Evolutionary conservation across 2,888 invertebrate species (phyloP), one percentile per base, ranked within the genome.

Genomic region (Drosophila leonis): DNA sequence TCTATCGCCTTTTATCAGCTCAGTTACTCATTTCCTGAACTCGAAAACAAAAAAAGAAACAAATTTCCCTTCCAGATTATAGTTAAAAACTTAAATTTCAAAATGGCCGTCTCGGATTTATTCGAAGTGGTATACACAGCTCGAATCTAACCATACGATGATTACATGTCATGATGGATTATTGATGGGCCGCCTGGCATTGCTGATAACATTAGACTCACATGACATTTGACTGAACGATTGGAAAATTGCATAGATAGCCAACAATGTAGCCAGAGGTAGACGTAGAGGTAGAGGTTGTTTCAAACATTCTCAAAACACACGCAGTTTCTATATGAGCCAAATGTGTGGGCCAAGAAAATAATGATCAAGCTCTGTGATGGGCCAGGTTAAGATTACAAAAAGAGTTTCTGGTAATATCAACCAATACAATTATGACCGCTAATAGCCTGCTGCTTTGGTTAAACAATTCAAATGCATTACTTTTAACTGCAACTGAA

Each of bases 21-120:
- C 83, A 78, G 65, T 63, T 61, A 67, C 72, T 68, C 75, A 83
- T 83, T 88, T 78, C 75, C 81, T 75, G 78, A 69, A 63, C 39
- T 41, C 24, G 13, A 15, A 31, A 46, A 20, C 9, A 15, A 2
- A 15, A 2, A 15, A 33, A 39, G 18, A 12, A 62, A 37, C 27
- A 18, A 27, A 15, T 18, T 51, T 33, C 46, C 18, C 18, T 27
- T 44, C 46, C 20, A 59, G 61, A 79, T 75, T 75, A 79, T 63
- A 48, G 46, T 15, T 33, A 39, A 13, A 18, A 46, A 33, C 13
- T 68, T 31, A 0, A 60, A 31, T 61, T 49, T 12, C 52, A 76
- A 75, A 65, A 55, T 59, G 65, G 75, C 59, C 44, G 37, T 15
- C 7, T 5, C 15, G 49, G 61, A 62, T 59, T 62, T 59, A 9